Conservation (phyloP, 2,113 vertebrate genomes). For the Climacteris rufus region DNA sequence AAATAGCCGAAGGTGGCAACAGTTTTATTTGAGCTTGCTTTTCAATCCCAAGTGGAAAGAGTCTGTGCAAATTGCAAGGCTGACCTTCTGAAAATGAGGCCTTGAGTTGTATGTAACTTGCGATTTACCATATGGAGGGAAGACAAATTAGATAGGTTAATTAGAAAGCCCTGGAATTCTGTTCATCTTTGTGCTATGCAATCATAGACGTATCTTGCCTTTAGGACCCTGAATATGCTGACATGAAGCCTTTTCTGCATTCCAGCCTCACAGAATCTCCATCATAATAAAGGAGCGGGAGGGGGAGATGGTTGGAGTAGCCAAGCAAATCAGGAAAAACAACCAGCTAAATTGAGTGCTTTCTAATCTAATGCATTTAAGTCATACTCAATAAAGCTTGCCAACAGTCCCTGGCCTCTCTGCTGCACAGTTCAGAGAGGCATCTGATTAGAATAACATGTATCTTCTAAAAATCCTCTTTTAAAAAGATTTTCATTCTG, state of each 20-base stretch:
- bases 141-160: constrained; percentile 44
- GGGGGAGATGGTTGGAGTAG: background rate
- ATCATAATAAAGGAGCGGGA: background rate
- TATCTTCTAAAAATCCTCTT: constrained; percentile 41
- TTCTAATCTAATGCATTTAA: constrained; percentile 65
- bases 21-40: background rate
- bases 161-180: constrained; percentile 17
- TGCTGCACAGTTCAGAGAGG: constrained; percentile 24
- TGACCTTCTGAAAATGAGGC: constrained; percentile 5
- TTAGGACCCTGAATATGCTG: constrained; percentile 21
- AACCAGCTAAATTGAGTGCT: constrained; percentile 53
- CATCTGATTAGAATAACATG: background rate
- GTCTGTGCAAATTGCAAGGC: background rate
- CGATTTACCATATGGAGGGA: background rate
- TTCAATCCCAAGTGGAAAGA: background rate
- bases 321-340: constrained; percentile 56
- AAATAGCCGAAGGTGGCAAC: background rate
- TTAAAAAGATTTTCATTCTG: background rate
- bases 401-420: background rate
- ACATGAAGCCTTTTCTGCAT: constrained; percentile 32
- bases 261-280: background rate
- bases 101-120: constrained; percentile 25
- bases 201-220: background rate
- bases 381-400: constrained; percentile 53
- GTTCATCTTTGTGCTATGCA: background rate